Percentiles rank a stretch among this genome's conserved stretches.
phyloP scores from a whole-genome alignment of 2,113 vertebrate species.

The Dissostichus mawsoni region DNA sequence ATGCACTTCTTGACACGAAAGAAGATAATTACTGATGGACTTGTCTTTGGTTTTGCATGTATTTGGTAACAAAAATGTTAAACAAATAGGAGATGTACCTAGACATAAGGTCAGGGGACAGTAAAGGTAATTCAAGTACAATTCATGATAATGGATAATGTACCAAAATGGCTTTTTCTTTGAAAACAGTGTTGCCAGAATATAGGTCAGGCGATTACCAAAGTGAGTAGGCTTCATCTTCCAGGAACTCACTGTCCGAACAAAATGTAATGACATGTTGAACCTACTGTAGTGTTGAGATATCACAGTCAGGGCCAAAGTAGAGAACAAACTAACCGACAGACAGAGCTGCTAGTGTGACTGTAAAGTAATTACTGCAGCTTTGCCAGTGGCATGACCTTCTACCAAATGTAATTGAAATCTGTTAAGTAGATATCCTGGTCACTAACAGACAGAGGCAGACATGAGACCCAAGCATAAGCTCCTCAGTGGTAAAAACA shows the following conservation, averaged over 20 bases:
- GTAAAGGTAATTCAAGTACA: no score
- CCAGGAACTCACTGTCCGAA: not conserved
- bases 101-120: not conserved
- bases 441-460: not conserved
- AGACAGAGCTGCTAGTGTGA: not conserved
- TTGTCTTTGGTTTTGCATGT: not conserved
- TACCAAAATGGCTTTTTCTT: no score
- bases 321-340: not conserved
- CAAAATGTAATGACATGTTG: not conserved
- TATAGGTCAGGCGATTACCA: not conserved
- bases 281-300: not conserved
- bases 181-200: no score
- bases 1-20: not conserved
- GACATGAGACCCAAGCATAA: slow-evolving; percentile 11
- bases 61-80: not conserved
- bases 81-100: not conserved
- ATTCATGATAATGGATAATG: not conserved
- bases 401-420: not conserved
- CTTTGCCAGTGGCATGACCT: not conserved
- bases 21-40: not conserved
- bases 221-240: not conserved
- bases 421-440: slow-evolving; percentile 1
- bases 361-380: slow-evolving; percentile 4
- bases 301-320: not conserved
- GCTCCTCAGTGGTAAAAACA: not conserved